These are phyloP conservation scores for Ischnura elegans DNA, from an alignment of 2,888 invertebrate species.

Conservation along the genomic window DNA sequence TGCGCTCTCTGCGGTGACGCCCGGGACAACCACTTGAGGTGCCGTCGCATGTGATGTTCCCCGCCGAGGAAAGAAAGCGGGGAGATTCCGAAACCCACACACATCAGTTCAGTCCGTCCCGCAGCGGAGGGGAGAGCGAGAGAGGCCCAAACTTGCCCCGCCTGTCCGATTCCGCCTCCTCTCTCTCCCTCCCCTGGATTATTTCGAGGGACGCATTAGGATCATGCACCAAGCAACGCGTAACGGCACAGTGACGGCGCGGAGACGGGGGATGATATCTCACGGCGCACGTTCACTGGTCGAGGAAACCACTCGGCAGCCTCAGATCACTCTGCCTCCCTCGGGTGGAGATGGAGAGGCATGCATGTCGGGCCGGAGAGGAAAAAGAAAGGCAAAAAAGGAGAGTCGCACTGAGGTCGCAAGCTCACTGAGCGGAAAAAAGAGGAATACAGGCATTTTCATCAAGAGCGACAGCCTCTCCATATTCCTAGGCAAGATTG, in stretches of 20 bases:
- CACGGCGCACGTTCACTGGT: not conserved
- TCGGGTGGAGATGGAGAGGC: not conserved
- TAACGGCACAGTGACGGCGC: not conserved
- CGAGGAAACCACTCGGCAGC: not conserved
- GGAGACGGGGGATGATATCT: not conserved
- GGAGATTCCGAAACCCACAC: too few species aligned
- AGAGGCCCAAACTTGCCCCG: not conserved
- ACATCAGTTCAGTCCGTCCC: too few species aligned
- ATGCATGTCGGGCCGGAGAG: not conserved
- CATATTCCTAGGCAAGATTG: too few species aligned
- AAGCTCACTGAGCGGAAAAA: not conserved
- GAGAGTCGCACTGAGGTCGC: not conserved
- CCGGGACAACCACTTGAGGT: conserved; percentile 54
- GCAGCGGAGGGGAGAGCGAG: too few species aligned
- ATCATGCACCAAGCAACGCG: conserved; percentile 10
- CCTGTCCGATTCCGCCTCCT: not conserved
- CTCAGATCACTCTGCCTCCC: not conserved
- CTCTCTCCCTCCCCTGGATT: not conserved
- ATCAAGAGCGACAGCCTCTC: too few species aligned
- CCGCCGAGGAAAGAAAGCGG: too few species aligned
- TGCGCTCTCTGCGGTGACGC: conserved; percentile 58
- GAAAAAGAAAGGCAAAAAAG: not conserved
- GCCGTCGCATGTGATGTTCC: too few species aligned
- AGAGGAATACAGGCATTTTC: not conserved
- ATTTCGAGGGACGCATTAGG: not conserved